Base-by-base conservation (phyloP, 2,888 invertebrate species). In the Diadromus collaris region DNA sequence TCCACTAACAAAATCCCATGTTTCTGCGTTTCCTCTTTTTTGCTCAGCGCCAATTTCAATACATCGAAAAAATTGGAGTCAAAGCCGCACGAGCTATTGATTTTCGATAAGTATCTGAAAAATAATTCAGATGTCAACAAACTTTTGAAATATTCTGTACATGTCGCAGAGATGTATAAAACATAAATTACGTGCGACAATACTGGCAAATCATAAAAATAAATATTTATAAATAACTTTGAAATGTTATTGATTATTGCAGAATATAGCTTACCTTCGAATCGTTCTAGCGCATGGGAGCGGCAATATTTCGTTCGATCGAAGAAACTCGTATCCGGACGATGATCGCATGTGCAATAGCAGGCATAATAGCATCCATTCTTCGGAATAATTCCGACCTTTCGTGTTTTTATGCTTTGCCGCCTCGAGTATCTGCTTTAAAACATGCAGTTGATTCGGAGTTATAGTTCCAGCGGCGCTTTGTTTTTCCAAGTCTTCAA, bases 291-390 rank as follows among this genome's bases (percentile, higher is more conserved):
- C 16, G 16, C 16, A 29, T 24, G 68, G 46, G 10, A 58, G 19
- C 10, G 56, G 68, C n/a, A 74, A 67, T 56, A 76, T 79, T 13
- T 81, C 58, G 34, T 79, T 77, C n/a, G 21, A 27, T n/a, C 74
- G 63, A n/a, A 80, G 56, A 34, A 74, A 70, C 38, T 64, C 13
- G 51, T 74, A 79, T 10, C 64, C 61, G 21, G 58, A 44, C 41
- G 81, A 60, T 46, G 80, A 82, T 46, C 73, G 41, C 68, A 81
- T 82, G 34, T 80, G 74, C 38, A 81, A 46, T 16, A 82, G 60
- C 70, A 81, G 72, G 56, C 79, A 79, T 38, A 79, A 46, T 46
- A 79, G 48, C 19, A 77, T 67, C 75, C 81, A 81, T 10, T 82
- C 65, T 64, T 82, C 81, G 19, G 71, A 77, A 61, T 82, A 82